Base-by-base conservation (phyloP, 1,140 invertebrate genomes). In the Pentalonia nigronervosa region DNA sequence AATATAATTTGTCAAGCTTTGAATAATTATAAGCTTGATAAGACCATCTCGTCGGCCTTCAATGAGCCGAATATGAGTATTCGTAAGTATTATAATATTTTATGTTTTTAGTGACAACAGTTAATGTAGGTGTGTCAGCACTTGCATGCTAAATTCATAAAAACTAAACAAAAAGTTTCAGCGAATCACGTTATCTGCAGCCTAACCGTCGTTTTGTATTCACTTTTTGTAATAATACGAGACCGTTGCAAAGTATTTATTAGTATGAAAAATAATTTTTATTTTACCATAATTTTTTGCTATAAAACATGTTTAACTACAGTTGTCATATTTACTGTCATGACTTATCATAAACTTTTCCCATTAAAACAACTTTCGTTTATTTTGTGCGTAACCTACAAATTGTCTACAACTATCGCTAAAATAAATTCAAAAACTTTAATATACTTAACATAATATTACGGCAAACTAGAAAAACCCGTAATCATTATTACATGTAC, bases 291-390 rank as follows among this genome's bases (percentile, higher is more conserved):
- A 23, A 21, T 36, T 83, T 21, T 34, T 34, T 83, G 76, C 34
- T 36, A 83, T 36, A 36, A 34, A 83, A 83, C 34, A 83, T 36
- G 76, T 83, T 83, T 36, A 83, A 34, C 20, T 83, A 83, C 76
- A 83, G 34, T 83, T 83, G 76, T 83, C 34, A 83, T 36, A 83
- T 83, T 83, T 36, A 83, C 34, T 83, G 76, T 83, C 34, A 47
- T 47, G 14, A 86, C 84, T 30, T 86, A 45, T 86, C 25, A 41
- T 30, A 86, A 86, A 86, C 36, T 86, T 86, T 86, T 86, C 30
- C 84, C 45, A 86, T 86, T 86, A 86, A 47, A 47, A 86, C 25
- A 86, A 86, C 41, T 86, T 45, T 47, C 45, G 84, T 86, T 86
- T 86, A 86, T 30, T 25, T 30, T 86, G 23, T 86, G 14, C 25